phyloP scores from a whole-genome alignment of 2,888 invertebrate genomes.

The Trichogramma dendrolimi region DNA sequence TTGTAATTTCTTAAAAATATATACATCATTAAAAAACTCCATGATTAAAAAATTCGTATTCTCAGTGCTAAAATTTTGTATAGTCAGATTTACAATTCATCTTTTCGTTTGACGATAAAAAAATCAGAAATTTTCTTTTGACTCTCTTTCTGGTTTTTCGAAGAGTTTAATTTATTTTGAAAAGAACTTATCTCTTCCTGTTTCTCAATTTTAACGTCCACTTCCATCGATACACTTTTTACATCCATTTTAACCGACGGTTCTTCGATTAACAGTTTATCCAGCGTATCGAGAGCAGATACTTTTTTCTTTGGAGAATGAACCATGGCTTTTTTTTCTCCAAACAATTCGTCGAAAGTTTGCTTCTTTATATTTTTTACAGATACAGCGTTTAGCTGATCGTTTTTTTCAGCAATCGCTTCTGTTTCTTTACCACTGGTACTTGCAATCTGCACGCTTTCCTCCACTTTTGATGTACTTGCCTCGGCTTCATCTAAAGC shows the following conservation, averaged over 20 bases:
- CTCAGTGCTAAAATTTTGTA: too few relatives aligned
- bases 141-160: constrained; percentile 4
- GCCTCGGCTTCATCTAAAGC: neutral
- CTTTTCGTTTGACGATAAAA: constrained; percentile 7
- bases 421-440: constrained; percentile 2
- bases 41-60: too few relatives aligned
- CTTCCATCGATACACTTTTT: constrained; percentile 13
- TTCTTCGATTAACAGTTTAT: constrained; percentile 18
- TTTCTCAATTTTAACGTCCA: constrained; percentile 18
- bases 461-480: neutral
- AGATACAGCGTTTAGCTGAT: constrained; percentile 1
- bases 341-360: constrained; percentile 20
- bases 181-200: neutral
- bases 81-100: too few relatives aligned
- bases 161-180: too few relatives aligned
- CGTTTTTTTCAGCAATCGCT: constrained; percentile 1
- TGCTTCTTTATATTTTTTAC: constrained; percentile 17
- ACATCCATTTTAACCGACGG: neutral
- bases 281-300: constrained; percentile 15
- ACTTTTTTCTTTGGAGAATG: constrained; percentile 13
- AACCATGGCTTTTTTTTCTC: neutral
- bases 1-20: too few relatives aligned
- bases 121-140: constrained; percentile 24
- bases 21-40: too few relatives aligned
- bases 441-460: constrained; percentile 3